Base-by-base conservation (phyloP, 2,888 invertebrate genomes). In the Disparrhopalites patrizii region DNA sequence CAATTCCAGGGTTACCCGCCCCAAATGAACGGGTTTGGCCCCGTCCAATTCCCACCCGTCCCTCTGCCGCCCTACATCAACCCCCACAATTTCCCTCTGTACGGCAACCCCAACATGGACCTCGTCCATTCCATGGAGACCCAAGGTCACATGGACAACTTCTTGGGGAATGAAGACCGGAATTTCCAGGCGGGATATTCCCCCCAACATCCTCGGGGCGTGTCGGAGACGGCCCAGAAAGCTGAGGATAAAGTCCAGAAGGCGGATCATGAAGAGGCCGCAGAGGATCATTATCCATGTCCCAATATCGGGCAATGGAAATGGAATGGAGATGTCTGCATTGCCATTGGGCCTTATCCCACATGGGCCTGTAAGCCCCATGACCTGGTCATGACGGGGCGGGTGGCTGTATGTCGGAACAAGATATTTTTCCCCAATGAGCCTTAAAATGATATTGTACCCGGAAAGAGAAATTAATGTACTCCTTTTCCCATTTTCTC, bases 321-420 rank as follows among this genome's bases (percentile, higher is more conserved):
- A 57, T 75, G 72, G 71, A 65, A 73, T 40, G 73, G 73, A 3
- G 69, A 70, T n/a, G 57, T 68, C 8, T 75, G 75, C 47, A 69
- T 73, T 25, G 73, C 73, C 1, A 62, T 70, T 28, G 73, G 73
- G 1, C 73, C 75, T 5, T 40, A 66, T 23, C 75, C 75, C n/a
- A 62, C 66, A 10, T 75, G 72, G 72, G 72, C 71, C 15, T 75
- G 75, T 63, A 63, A 43, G 56, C 71, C 73, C 27, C 71, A 20
- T 8, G 75, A 75, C 56, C 61, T 75, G 40, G 66, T 70, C 13
- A 63, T 64, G 33, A 69, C 73, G 3, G 75, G 73, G 3, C 68
- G 71, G 65, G 54, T 75, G 28, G 70, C 68, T 15, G 67, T 73
- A 52, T 75, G 75, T 52, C 65, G 73, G 55, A 75, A 73, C 47